Base-by-base conservation (phyloP, 1,140 invertebrate genomes). In the Drosophila asahinai region DNA sequence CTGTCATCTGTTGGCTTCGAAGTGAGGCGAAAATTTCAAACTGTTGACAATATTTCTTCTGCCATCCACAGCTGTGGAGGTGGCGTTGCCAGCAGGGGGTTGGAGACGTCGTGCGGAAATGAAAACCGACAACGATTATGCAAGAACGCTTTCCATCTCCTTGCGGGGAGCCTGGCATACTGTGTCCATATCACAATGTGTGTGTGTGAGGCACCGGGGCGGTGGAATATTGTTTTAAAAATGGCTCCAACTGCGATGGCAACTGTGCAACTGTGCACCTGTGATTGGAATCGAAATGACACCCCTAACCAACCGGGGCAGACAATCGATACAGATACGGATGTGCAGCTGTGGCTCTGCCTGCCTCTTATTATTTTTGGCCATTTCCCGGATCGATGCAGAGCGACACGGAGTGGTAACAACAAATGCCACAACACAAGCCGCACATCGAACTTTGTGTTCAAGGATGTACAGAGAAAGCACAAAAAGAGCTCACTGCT, bases 61-160 rank as follows among this genome's bases (percentile, higher is more conserved):
- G 66, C 42, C 57, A 64, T 61, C 67, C 59, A 47, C 52, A 40
- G 58, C 52, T 57, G 30, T 58, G 54, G 45, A 9, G 36, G 54
- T 9, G 54, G 14, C 19, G 7, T 19, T 3, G 4, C 11, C 33
- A 40, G 17, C 33, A 55, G 55, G 22, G 2, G 43, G 14, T 0
- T 12, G 45, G 40, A 15, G 12, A 9, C 63, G 59, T 36, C 55
- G 52, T 80, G 52, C 64, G 77, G 60, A 87, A 83, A 87, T 89
- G 81, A 84, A 79, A 89, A 81, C 81, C 81, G 84, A 81, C 84
- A 75, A 67, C 58, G 81, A 87, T 87, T 83, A 87, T 87, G 81
- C 73, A 87, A 81, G 54, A 77, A 22, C 59, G 72, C 62, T 70
- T 60, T 52, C 71, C 54, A 52, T 55, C 58, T 43, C 25, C 62